These are phyloP conservation scores for Laterallus jamaicensis DNA, from an alignment of 2,113 vertebrate genomes.

Conservation along the genomic window DNA sequence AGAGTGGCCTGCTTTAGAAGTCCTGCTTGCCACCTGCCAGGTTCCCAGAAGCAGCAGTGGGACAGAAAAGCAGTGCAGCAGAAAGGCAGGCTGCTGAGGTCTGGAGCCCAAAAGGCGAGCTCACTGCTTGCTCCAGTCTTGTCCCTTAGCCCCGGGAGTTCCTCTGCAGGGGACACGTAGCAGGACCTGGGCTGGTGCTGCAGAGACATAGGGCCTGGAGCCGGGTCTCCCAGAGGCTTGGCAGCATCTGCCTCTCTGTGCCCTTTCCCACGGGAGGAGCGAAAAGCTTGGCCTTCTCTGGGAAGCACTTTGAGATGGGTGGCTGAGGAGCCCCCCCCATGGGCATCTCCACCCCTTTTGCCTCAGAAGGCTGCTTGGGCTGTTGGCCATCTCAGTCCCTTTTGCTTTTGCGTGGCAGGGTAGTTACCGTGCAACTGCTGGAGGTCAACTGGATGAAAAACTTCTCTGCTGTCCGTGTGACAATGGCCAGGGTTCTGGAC, in stretches of 20 bases:
- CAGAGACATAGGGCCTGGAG: not conserved
- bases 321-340: not conserved
- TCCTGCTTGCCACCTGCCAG: too few species aligned
- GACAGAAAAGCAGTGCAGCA: too few species aligned
- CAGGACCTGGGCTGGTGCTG: not conserved
- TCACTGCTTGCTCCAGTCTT: too few species aligned
- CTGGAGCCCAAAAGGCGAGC: too few species aligned
- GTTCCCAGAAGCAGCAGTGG: too few species aligned
- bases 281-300: not conserved
- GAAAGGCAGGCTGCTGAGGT: too few species aligned
- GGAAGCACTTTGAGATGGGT: not conserved
- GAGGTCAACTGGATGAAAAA: conserved; percentile 62
- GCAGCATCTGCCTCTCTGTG: not conserved
- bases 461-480: conserved; percentile 59
- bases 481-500: conserved; percentile 66
- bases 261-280: not conserved
- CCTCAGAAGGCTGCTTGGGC: not conserved
- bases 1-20: too few species aligned
- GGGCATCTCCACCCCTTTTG: too few species aligned
- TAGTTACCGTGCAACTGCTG: conserved; percentile 56
- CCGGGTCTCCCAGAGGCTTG: not conserved
- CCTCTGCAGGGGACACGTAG: not conserved
- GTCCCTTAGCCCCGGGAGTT: too few species aligned
- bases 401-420: conserved; percentile 44
- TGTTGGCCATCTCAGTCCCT: not conserved